Evolutionary conservation across 1,140 invertebrate genomes (phyloP).

Genomic region (Hestina assimilis): DNA sequence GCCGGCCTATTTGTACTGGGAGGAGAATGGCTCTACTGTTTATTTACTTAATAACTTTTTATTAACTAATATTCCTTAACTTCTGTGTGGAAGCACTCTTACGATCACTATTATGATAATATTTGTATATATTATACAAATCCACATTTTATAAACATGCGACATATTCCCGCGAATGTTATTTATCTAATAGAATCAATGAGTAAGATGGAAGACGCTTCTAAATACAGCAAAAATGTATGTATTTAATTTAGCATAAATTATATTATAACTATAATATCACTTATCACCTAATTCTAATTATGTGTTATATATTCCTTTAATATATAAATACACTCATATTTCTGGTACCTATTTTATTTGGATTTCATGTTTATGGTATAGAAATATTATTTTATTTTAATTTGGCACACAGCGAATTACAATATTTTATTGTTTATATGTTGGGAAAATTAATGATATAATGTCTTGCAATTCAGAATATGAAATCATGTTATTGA

Average conservation of each 20-base stretch:
- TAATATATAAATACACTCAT: constrained; percentile 60
- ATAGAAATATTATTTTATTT: constrained; percentile 9
- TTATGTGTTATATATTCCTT: constrained; percentile 56
- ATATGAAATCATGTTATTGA: constrained; percentile 14
- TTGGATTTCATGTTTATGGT: constrained; percentile 37
- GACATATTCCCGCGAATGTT: constrained; percentile 41
- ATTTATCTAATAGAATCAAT: constrained; percentile 58
- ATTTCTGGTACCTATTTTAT: constrained; percentile 57
- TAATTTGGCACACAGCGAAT: constrained; percentile 60
- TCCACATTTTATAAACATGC: constrained; percentile 10
- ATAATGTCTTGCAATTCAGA: constrained; percentile 24
- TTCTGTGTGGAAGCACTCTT: too few species aligned
- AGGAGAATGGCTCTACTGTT: too few species aligned
- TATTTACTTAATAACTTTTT: too few species aligned
- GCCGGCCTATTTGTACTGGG: too few species aligned
- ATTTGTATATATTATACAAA: background rate
- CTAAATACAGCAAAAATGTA: constrained; percentile 76
- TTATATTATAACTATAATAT: constrained; percentile 67
- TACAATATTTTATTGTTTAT: constrained; percentile 9
- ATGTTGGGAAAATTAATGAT: background rate
- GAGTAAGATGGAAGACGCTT: constrained; percentile 75
- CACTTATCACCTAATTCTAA: constrained; percentile 67
- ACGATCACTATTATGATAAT: background rate
- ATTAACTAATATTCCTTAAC: too few species aligned
- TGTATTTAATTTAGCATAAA: constrained; percentile 68